Evolutionary conservation across 2,888 invertebrate genomes (phyloP), one percentile per base, ranked within the genome.

Genomic region (Acanthosepion lycidas): DNA sequence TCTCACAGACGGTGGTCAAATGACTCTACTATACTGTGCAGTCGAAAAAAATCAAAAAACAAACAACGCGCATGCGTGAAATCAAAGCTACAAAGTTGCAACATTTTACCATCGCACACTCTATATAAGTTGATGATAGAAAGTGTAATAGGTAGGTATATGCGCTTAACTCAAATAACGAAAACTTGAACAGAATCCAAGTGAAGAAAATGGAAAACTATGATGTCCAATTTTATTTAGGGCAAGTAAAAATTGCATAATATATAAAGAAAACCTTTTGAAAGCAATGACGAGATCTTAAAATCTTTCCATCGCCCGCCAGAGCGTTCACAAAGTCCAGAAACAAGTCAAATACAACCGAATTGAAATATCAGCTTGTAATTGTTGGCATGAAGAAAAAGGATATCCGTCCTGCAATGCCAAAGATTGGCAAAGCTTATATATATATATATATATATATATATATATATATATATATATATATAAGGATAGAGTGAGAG

Each of bases 321-420:
- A 78, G 78, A 78, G n/a, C n/a, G 18, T 28, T n/a, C 78, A 4
- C 28, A 78, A 78, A 78, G n/a, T 4, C 78, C 28, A 78, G n/a
- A 12, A 64, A 78, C 28, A n/a, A 12, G n/a, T n/a, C 78, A 78
- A 78, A 78, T 78, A 78, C n/a, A 78, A 9, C n/a, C 28, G n/a
- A 78, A 78, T 78, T 78, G 78, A n/a, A 8, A n/a, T 78, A 78
- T 78, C 78, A 78, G 78, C n/a, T 78, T n/a, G 78, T 78, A 78
- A 78, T 78, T 78, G 78, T 78, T 78, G 78, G 78, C 78, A 78
- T 78, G 28, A 78, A 12, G 78, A 28, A 78, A 55, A 78, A n/a
- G 78, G 78, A 78, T 78, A 78, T 78, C 78, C 78, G 78, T n/a
- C 78, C n/a, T 28, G 28, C 9, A n/a, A 28, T 78, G 78, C n/a